A percentile compares a stretch with the other conserved stretches of the same genome.
phyloP scores from a whole-genome alignment of 2,888 invertebrate species.

The Hypomecis atomaria region DNA sequence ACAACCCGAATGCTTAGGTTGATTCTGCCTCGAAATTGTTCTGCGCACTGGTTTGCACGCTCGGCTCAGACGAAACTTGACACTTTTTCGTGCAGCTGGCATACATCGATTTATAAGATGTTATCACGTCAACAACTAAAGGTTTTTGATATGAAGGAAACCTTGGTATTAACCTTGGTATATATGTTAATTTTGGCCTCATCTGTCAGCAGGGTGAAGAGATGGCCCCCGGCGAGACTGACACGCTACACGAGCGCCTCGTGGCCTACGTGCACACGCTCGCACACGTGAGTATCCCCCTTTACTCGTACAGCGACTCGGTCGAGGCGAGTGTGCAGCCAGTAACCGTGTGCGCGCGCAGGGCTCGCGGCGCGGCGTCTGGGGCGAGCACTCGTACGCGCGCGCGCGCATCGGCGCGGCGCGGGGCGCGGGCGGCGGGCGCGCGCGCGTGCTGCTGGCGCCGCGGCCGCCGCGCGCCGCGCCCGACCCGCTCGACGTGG shows the following conservation, averaged over 20 bases:
- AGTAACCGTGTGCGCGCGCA: constrained; percentile 21
- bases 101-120: no score
- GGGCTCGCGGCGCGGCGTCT: constrained; percentile 60
- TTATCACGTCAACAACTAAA: no score
- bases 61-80: no score
- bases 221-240: constrained; percentile 35
- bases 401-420: constrained; percentile 50
- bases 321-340: no score
- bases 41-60: no score
- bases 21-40: no score
- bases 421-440: constrained; percentile 44
- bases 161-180: no score
- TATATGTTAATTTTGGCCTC: not conserved
- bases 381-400: constrained; percentile 76
- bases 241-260: constrained; percentile 65
- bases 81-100: no score
- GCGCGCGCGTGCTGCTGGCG: constrained; percentile 55
- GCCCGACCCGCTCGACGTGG: constrained; percentile 26
- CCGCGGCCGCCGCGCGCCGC: constrained; percentile 41
- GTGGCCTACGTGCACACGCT: constrained; percentile 66
- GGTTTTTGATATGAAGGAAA: no score
- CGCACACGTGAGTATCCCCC: constrained; percentile 52
- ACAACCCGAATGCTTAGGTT: no score
- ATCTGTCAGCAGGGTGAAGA: constrained; percentile 19
- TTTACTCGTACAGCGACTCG: not conserved